A percentile compares a stretch with the other conserved stretches of the same genome.
Evolutionary conservation across 2,113 vertebrate genomes (phyloP).

Genomic region (Nicator chloris): DNA sequence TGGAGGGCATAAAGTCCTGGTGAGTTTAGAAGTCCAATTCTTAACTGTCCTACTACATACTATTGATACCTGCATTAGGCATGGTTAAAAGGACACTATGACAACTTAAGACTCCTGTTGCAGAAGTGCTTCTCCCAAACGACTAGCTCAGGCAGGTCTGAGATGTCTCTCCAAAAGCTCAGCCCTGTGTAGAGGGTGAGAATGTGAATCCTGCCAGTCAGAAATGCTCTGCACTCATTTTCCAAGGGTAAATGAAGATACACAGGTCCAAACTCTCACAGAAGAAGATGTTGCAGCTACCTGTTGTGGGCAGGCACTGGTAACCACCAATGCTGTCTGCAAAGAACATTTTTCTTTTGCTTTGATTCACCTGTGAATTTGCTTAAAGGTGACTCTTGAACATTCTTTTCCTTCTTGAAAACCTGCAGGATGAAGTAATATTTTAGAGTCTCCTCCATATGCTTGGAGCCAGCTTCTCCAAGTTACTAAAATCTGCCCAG

Average conservation of each 20-base stretch:
- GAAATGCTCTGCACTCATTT: neutral
- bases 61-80: neutral
- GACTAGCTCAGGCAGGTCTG: neutral
- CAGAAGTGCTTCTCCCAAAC: neutral
- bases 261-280: neutral
- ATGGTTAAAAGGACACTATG: neutral
- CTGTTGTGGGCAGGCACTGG: accelerated
- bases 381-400: neutral
- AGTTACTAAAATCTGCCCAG: neutral
- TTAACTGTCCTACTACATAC: neutral
- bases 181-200: neutral
- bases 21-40: neutral
- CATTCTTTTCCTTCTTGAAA: neutral
- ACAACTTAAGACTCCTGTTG: accelerated
- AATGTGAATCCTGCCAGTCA: neutral
- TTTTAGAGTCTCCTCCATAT: neutral
- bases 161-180: neutral
- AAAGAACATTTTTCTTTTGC: neutral
- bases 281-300: neutral
- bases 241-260: neutral
- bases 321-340: neutral
- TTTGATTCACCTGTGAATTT: neutral
- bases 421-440: neutral
- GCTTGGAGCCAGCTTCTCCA: neutral
- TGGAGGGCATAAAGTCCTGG: neutral